Evolutionary conservation across 2,113 vertebrate species (phyloP).

Genomic region (Myiopsitta monachus): DNA sequence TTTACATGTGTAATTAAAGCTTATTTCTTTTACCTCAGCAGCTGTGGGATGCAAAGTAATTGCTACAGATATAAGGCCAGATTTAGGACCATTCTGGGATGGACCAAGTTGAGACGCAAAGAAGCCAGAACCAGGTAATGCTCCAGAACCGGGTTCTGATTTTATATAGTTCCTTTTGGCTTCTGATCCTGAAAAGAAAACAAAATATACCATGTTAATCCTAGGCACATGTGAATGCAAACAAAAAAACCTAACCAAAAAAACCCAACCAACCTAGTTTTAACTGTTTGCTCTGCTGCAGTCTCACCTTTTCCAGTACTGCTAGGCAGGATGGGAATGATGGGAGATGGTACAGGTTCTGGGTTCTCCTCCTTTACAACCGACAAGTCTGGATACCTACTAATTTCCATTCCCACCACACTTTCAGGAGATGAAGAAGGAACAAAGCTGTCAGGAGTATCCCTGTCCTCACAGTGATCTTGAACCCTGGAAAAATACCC

Average conservation of each 20-base stretch:
- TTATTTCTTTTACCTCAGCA: conserved; percentile 83
- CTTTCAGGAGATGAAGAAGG: conserved; percentile 96
- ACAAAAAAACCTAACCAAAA: neutral
- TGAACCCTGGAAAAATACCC: conserved; percentile 76
- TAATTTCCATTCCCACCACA: conserved; percentile 86
- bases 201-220: neutral
- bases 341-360: conserved; percentile 88
- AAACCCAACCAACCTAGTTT: neutral
- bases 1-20: neutral
- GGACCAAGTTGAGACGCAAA: conserved; percentile 80
- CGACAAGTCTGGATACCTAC: conserved; percentile 90
- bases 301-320: conserved; percentile 86
- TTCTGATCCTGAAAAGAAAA: conserved; percentile 77
- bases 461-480: conserved; percentile 82
- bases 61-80: conserved; percentile 91
- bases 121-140: conserved; percentile 68
- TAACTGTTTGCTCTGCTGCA: neutral
- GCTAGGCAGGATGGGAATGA: conserved; percentile 88
- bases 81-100: conserved; percentile 83
- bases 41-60: conserved; percentile 90
- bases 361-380: conserved; percentile 89
- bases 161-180: conserved; percentile 87
- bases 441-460: conserved; percentile 87
- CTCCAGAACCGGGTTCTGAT: conserved; percentile 76
- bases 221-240: neutral